Base-by-base conservation (phyloP, 2,797 vertebrate genomes). In the Manis javanica region DNA sequence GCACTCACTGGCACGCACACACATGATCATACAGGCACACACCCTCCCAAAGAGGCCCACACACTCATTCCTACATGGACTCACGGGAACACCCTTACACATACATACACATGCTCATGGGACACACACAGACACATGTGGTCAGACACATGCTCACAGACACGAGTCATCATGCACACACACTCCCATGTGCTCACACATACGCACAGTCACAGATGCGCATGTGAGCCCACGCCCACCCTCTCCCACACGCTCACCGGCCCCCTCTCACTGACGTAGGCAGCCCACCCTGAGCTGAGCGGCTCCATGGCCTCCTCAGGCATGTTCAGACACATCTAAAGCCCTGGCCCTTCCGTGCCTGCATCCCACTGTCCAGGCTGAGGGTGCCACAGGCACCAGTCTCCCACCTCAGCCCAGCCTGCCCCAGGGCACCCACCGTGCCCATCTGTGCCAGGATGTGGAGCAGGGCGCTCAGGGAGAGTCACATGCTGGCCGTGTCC, bases 221-320 rank as follows among this genome's bases (percentile, higher is more conserved):
- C 14, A 18, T 21, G 8, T 19, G 39, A 39, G 51, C 12, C 59
- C 59, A 2, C 63, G 7, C 63, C 5, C 26, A 1, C 61, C 29
- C 14, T 29, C 61, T 39, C 53, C 4, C 49, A 18, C 24, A 19
- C 34, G 0, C 11, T 2, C 26, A 2, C 10, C 0, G 2, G 64
- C 7, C 49, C 24, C 49, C 81, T 13, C 59, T 1, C 9, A 21
- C 11, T 0, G 2, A 10, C 3, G 8, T 10, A 12, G 53, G 37
- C 5, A 5, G 85, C 95, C 95, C 96, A 99, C 99, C 99, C 99
- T 97, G 99, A 98, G 97, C 99, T 98, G 46, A 99, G 61, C 75
- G 99, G 98, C 92, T 99, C 99, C 99, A 99, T 98, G 9, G 98
- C 93, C 37, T 99, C 99, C 97, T 99, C 99, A 0, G 99, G 99